Conservation (phyloP, 2,888 invertebrate genomes). For the Auanema freiburgensis region DNA sequence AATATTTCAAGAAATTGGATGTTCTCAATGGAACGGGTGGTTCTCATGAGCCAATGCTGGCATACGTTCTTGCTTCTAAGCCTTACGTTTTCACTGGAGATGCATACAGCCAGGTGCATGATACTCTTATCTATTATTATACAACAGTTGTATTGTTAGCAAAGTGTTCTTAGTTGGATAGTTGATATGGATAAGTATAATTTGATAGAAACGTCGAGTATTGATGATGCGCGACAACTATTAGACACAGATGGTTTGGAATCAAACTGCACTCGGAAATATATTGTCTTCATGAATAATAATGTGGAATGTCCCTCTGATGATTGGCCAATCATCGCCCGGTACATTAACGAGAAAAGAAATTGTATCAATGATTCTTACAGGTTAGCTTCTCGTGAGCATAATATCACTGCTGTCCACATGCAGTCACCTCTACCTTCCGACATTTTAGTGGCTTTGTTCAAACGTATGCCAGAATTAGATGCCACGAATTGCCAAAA, state of each 20-base stretch:
- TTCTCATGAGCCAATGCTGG: slow-evolving; percentile 14
- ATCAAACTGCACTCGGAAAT: slow-evolving; percentile 31
- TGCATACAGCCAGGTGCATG: slow-evolving; percentile 21
- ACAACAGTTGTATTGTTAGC: slow-evolving; percentile 9
- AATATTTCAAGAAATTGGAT: neutral
- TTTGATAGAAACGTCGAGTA: slow-evolving; percentile 8
- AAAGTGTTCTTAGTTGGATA: slow-evolving; percentile 27
- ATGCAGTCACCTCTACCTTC: slow-evolving; percentile 25
- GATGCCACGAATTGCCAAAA: slow-evolving; percentile 21
- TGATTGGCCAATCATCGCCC: slow-evolving; percentile 32
- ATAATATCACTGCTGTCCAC: slow-evolving; percentile 20
- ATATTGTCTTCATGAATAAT: slow-evolving; percentile 25
- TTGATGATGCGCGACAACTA: no score
- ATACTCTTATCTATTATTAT: neutral
- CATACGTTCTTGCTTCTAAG: slow-evolving; percentile 33
- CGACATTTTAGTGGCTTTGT: slow-evolving; percentile 18
- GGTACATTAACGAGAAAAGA: no score
- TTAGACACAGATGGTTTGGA: neutral
- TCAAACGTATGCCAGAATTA: slow-evolving; percentile 25
- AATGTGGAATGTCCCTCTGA: slow-evolving; percentile 27
- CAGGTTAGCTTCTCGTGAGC: slow-evolving; percentile 17
- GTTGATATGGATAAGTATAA: slow-evolving; percentile 20
- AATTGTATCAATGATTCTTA: no score
- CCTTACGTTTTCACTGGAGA: slow-evolving; percentile 27
- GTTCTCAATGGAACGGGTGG: neutral